phyloP scores from a whole-genome alignment of 2,888 invertebrate genomes.

The Miltochrista miniata region DNA sequence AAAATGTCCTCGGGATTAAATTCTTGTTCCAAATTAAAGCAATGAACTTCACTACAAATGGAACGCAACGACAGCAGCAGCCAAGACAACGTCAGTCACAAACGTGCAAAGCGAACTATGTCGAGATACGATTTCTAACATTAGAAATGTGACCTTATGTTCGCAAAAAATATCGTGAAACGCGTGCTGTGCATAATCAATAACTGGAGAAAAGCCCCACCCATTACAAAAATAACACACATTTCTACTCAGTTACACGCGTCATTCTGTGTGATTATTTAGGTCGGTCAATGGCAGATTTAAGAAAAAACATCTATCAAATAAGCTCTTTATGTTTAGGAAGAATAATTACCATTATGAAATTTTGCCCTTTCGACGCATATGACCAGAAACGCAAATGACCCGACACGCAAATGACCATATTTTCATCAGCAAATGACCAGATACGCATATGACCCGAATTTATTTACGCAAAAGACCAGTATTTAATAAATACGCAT shows the following conservation, averaged over 20 bases:
- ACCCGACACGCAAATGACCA: too few relatives aligned
- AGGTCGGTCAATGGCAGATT: conserved; percentile 74
- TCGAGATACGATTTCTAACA: too few relatives aligned
- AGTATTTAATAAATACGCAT: too few relatives aligned
- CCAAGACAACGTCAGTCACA: too few relatives aligned
- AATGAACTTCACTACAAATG: conserved; percentile 14
- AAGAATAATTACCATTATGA: background rate
- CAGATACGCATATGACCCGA: too few relatives aligned
- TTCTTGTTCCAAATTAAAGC: conserved; percentile 30
- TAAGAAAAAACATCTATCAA: background rate
- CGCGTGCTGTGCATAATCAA: conserved; percentile 24
- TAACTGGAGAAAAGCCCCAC: conserved; percentile 50
- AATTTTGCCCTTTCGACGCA: too few relatives aligned
- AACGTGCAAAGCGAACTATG: too few relatives aligned
- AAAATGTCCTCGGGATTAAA: conserved; percentile 28
- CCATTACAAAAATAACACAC: conserved; percentile 67
- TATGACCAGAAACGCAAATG: too few relatives aligned
- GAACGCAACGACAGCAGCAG: too few relatives aligned
- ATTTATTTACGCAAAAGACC: too few relatives aligned
- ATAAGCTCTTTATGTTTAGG: too few relatives aligned
- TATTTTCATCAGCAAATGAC: too few relatives aligned
- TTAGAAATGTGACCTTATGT: background rate
- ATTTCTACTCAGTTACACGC: conserved; percentile 24
- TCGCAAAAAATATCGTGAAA: conserved; percentile 10
- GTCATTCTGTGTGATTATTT: conserved; percentile 66